A percentile compares a stretch with the other conserved stretches of the same genome.
Conservation (phyloP, 2,888 invertebrate species). For the Galeopsomyia nigrocyanea region DNA sequence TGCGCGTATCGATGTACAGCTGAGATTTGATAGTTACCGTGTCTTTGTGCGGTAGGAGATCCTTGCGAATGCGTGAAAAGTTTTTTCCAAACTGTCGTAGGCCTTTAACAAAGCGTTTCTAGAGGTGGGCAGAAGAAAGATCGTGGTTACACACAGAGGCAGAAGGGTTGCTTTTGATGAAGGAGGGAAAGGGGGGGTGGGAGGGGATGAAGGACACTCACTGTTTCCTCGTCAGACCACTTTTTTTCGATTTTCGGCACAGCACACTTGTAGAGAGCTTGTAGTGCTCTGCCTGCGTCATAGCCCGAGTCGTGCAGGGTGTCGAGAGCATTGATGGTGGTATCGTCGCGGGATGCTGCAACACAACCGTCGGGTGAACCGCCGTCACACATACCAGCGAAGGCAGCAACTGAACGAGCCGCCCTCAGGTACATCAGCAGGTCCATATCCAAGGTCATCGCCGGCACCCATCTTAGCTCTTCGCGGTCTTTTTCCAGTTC, state of each 20-base stretch:
- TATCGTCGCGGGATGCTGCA: conserved; percentile 96
- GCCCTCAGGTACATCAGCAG: conserved; percentile 97
- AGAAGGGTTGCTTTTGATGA: conserved; percentile 12
- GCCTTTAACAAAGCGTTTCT: conserved; percentile 98
- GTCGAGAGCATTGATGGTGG: conserved; percentile 96
- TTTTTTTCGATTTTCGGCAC: conserved; percentile 98
- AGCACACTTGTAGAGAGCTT: conserved; percentile 96
- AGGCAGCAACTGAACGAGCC: conserved; percentile 97
- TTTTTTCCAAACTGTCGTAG: conserved; percentile 98
- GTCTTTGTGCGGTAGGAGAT: conserved; percentile 96
- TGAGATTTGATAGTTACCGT: conserved; percentile 73
- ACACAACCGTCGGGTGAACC: conserved; percentile 97
- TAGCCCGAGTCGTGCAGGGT: conserved; percentile 96
- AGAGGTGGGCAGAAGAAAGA: conserved; percentile 45
- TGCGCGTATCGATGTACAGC: no score
- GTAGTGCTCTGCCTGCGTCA: conserved; percentile 95
- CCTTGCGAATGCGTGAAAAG: conserved; percentile 97
- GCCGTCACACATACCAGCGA: conserved; percentile 99
- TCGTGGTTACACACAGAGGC: no score
- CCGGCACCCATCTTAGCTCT: conserved; percentile 95
- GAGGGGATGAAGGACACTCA: conserved; percentile 60
- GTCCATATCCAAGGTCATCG: conserved; percentile 93
- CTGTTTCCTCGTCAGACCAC: conserved; percentile 97
- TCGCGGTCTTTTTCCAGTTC: conserved; percentile 77
- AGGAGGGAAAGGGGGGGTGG: no score